Evolutionary conservation across 92 coral and sea anemone genomes (phyloP).

Genomic region (Porites evermanni): DNA sequence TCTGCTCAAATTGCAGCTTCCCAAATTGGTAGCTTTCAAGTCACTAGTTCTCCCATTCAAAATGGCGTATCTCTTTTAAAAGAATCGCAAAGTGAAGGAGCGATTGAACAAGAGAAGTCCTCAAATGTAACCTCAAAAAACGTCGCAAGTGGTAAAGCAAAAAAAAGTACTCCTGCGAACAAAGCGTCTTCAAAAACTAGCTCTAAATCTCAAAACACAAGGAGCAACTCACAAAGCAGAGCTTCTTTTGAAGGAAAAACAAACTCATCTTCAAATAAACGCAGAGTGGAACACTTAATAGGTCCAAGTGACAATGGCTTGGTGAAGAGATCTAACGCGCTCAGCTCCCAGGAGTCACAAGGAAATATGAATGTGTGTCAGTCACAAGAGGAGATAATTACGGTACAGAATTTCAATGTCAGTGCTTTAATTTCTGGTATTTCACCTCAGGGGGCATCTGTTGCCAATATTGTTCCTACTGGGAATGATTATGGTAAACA

Average conservation of each 20-base stretch:
- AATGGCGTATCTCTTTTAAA: not conserved
- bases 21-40: constrained; percentile 3
- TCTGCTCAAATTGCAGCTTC: not conserved
- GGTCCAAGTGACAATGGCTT: not conserved
- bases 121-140: constrained; percentile 1
- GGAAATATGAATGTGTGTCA: constrained; percentile 73
- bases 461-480: constrained; percentile 11
- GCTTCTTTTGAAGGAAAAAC: not conserved
- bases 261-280: constrained; percentile 12
- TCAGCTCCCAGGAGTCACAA: constrained; percentile 14
- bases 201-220: constrained; percentile 16
- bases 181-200: constrained; percentile 19
- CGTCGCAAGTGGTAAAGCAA: constrained; percentile 3
- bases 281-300: constrained; percentile 14
- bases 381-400: constrained; percentile 76
- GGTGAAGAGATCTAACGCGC: constrained; percentile 32
- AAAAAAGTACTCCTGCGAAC: constrained; percentile 3
- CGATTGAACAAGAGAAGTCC: not conserved
- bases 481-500: constrained; percentile 10
- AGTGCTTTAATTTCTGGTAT: constrained; percentile 75
- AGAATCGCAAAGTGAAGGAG: not conserved
- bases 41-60: not conserved
- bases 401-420: constrained; percentile 73
- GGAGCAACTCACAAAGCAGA: constrained; percentile 17
- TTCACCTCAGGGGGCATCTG: constrained; percentile 55